Base-by-base conservation (phyloP, 2,888 invertebrate genomes). In the Germaria angustata region DNA sequence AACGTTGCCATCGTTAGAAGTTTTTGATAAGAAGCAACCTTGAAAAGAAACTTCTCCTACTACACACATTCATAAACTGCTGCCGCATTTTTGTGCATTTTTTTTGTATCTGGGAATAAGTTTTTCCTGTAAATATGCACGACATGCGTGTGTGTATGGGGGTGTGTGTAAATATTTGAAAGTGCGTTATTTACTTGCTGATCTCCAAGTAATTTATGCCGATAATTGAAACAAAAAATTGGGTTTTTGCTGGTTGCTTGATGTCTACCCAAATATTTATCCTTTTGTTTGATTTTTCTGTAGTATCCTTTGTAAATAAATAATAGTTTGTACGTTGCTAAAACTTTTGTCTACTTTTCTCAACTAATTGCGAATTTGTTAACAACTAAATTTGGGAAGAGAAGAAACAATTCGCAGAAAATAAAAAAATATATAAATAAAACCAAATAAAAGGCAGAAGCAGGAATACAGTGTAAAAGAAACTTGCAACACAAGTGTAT, bases 281-380 rank as follows among this genome's bases (percentile, higher is more conserved):
- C 51, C 7, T 24, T 49, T 22, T 49, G 49, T 20, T 44, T 32
- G 13, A 49, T 39, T 63, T 49, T 51, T 15, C 44, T 36, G 36
- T 17, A 53, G 59, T 63, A 55, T 46, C 39, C 61, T 55, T 72
- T 53, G 34, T 36, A 76, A 66, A 76, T 24, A 78, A 71, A 55
- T 15, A n/a, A 41, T 13, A 63, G 36, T 20, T 53, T 51, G 76
- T 71, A 65, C 72, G 78, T 65, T 79, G 36, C 73, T 66, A 68
- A 61, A 65, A 61, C 68, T 80, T 71, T 75, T 71, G 55, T 69
- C 41, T 72, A 78, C 55, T 81, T 73, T 80, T 53, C 61, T 63
- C 73, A 65, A 71, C 81, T 81, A 76, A 81, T 81, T 81, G 81
- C 63, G 69, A 75, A 80, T 80, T 80, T 80, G 80, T 81, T 76